Evolutionary conservation across 2,888 invertebrate species (phyloP).

Genomic region (Mechanitis mazaeus): DNA sequence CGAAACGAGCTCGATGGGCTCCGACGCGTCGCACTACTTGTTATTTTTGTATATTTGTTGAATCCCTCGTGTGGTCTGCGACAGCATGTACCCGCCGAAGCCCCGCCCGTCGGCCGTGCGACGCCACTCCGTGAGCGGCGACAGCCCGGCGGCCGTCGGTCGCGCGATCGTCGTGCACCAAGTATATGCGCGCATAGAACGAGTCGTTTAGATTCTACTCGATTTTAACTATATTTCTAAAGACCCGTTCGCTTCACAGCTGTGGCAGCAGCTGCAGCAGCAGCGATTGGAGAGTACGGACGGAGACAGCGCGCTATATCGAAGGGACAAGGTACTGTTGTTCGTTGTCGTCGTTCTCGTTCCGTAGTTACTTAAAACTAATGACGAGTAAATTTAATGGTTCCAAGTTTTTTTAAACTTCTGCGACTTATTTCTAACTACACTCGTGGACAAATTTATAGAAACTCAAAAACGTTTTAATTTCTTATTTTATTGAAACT

Average conservation of each 20-base stretch:
- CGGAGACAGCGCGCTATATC: slow-evolving; percentile 75
- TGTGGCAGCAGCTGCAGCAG: slow-evolving; percentile 82
- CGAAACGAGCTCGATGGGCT: too few relatives aligned
- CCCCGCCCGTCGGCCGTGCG: slow-evolving; percentile 63
- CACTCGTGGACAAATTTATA: too few relatives aligned
- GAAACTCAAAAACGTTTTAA: too few relatives aligned
- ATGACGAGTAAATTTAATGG: too few relatives aligned
- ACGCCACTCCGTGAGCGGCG: slow-evolving; percentile 92
- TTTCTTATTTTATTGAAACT: too few relatives aligned
- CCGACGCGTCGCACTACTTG: too few relatives aligned
- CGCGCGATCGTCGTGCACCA: slow-evolving; percentile 82
- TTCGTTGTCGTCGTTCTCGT: not conserved
- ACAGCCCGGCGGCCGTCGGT: slow-evolving; percentile 79
- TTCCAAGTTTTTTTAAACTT: too few relatives aligned
- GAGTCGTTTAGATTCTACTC: not conserved
- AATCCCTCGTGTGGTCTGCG: not conserved
- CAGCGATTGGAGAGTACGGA: slow-evolving; percentile 61
- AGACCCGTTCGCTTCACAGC: slow-evolving; percentile 49
- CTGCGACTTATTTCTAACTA: too few relatives aligned
- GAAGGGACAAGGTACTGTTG: slow-evolving; percentile 78
- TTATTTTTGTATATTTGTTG: too few relatives aligned
- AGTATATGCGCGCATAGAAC: slow-evolving; percentile 49
- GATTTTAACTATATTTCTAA: not conserved
- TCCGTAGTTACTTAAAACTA: too few relatives aligned
- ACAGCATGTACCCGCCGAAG: slow-evolving; percentile 83